These are phyloP conservation scores for Symphodus melops DNA, from an alignment of 2,113 vertebrate species.

Conservation along the genomic window DNA sequence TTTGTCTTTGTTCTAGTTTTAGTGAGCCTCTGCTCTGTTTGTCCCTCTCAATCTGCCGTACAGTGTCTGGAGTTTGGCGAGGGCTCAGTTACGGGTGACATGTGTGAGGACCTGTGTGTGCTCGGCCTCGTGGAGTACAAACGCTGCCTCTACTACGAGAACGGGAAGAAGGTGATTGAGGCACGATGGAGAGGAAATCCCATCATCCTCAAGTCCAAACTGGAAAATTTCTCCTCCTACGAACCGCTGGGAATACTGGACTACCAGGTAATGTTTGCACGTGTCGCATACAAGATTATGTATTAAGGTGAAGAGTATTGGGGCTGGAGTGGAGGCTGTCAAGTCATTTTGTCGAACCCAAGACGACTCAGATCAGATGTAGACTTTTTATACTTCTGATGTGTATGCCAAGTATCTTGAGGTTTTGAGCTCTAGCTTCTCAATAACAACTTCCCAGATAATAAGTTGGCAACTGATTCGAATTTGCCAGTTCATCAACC, in stretches of 20 bases:
- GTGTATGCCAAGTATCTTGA: background rate
- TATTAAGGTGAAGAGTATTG: too few relatives aligned
- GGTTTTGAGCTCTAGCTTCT: background rate
- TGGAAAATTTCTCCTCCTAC: slow-evolving; percentile 93
- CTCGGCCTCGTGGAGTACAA: slow-evolving; percentile 87
- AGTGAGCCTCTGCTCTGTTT: background rate
- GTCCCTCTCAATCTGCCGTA: background rate
- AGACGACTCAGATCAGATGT: too few relatives aligned
- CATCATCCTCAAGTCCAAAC: slow-evolving; percentile 93
- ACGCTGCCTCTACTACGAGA: slow-evolving; percentile 92
- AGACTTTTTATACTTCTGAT: too few relatives aligned
- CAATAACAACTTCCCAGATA: background rate
- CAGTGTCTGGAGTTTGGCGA: slow-evolving; percentile 91
- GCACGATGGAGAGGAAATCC: slow-evolving; percentile 90
- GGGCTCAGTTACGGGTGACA: slow-evolving; percentile 87
- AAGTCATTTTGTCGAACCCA: too few relatives aligned
- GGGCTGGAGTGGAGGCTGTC: too few relatives aligned
- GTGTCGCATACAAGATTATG: too few relatives aligned
- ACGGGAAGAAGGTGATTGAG: slow-evolving; percentile 96
- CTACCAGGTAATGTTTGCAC: slow-evolving; percentile 77
- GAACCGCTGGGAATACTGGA: slow-evolving; percentile 84
- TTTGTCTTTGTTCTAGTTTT: background rate
- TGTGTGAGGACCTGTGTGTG: slow-evolving; percentile 94
- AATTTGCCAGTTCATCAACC: too few relatives aligned
- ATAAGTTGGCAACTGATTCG: too few relatives aligned